These are phyloP conservation scores for Saccostrea glomerata DNA, from an alignment of 1,140 invertebrate genomes.

Conservation along the genomic window DNA sequence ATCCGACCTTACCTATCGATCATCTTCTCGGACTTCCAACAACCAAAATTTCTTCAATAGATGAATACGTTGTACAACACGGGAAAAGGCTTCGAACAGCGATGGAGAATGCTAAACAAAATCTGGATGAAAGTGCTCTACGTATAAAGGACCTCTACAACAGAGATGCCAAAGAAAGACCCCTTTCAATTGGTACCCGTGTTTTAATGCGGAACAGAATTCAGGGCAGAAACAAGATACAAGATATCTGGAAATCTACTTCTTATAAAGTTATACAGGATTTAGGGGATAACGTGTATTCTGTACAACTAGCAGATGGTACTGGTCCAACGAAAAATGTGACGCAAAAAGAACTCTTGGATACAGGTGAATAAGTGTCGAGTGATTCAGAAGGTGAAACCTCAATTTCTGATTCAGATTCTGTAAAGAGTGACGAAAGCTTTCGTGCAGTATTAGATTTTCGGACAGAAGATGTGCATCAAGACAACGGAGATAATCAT, in stretches of 20 bases:
- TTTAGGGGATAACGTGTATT: not conserved
- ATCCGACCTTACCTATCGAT: constrained; percentile 34
- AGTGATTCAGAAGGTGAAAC: not conserved
- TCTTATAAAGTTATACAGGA: not conserved
- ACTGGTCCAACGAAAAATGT: not conserved
- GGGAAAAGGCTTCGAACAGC: too few relatives aligned
- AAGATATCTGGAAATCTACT: constrained; percentile 16
- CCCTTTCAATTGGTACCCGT: not conserved
- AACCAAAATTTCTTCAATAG: too few relatives aligned
- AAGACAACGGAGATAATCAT: too few relatives aligned
- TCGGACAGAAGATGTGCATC: too few relatives aligned
- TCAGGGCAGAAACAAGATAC: not conserved
- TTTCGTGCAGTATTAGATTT: too few relatives aligned
- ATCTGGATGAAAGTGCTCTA: not conserved
- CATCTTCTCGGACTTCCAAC: constrained; percentile 15
- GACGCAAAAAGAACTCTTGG: not conserved
- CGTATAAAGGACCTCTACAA: not conserved
- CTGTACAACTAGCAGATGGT: not conserved
- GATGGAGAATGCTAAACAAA: not conserved
- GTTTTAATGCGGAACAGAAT: constrained; percentile 23
- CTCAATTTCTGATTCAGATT: too few relatives aligned
- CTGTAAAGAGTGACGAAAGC: too few relatives aligned
- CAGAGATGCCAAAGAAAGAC: constrained; percentile 9
- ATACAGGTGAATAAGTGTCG: not conserved
- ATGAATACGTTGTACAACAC: too few relatives aligned